These are phyloP conservation scores for Staurois parvus DNA, from an alignment of 2,797 vertebrate species.

Conservation along the genomic window DNA sequence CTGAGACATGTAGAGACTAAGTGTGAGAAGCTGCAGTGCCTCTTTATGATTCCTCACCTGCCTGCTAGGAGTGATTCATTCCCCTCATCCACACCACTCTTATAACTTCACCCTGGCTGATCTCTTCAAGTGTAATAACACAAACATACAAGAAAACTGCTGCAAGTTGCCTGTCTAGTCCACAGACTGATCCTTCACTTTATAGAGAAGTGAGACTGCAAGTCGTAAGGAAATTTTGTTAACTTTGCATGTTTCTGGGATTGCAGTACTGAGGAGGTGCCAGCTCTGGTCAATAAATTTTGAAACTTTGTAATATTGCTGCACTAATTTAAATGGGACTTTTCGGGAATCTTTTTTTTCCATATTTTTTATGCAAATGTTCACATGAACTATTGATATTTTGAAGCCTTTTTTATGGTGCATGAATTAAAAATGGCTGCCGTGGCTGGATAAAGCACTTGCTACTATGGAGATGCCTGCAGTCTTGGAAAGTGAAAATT, in stretches of 20 bases:
- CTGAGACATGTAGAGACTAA: neutral
- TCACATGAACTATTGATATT: neutral
- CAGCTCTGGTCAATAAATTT: neutral
- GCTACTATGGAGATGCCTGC: constrained; percentile 52
- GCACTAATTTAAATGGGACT: neutral
- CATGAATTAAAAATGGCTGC: constrained; percentile 21
- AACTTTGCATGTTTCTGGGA: neutral
- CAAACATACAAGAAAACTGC: neutral
- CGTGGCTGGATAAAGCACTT: constrained; percentile 32
- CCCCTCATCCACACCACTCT: neutral
- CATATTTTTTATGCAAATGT: neutral
- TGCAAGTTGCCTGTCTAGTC: neutral
- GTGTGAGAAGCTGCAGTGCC: constrained; percentile 1
- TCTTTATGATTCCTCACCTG: constrained; percentile 19
- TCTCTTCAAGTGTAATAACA: neutral
- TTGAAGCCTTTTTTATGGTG: neutral
- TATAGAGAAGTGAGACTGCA: neutral
- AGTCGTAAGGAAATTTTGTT: neutral
- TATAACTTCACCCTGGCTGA: neutral
- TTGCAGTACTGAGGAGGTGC: neutral
- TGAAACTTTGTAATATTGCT: neutral
- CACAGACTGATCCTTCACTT: neutral
- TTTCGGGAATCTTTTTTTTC: neutral
- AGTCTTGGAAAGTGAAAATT: constrained; percentile 18
- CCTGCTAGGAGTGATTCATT: neutral